phyloP scores from a whole-genome alignment of 2,113 vertebrate species.

The Phoxinus phoxinus region DNA sequence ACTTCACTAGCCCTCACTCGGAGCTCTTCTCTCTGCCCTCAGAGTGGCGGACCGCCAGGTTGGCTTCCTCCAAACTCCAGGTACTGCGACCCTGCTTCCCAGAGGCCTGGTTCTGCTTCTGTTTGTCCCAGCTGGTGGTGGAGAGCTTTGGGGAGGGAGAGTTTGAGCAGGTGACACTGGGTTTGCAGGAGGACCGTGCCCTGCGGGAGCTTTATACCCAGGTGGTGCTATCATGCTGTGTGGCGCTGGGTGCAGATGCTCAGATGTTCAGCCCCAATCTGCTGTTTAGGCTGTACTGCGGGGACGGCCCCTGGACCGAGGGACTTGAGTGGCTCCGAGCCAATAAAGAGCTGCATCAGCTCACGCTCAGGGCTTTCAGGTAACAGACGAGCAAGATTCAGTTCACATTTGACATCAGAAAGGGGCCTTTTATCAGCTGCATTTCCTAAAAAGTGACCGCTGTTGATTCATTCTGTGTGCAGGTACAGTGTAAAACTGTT shows the following conservation, averaged over 20 bases:
- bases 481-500: constrained; percentile 95
- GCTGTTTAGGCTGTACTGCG: constrained; percentile 87
- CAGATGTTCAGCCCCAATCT: constrained; percentile 84
- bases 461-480: constrained; percentile 50
- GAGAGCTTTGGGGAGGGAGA: constrained; percentile 80
- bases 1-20: constrained; percentile 86
- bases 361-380: constrained; percentile 93
- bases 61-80: constrained; percentile 78
- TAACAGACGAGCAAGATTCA: constrained; percentile 64
- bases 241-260: constrained; percentile 86
- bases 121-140: constrained; percentile 83
- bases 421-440: neutral
- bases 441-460: neutral
- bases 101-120: constrained; percentile 91
- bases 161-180: constrained; percentile 80
- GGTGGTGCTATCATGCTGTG: constrained; percentile 86
- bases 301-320: constrained; percentile 88
- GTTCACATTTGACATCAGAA: neutral
- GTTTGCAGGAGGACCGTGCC: constrained; percentile 82
- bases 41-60: constrained; percentile 84
- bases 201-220: constrained; percentile 85
- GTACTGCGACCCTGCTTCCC: constrained; percentile 88
- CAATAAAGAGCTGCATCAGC: constrained; percentile 90
- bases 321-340: constrained; percentile 89
- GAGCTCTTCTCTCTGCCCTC: constrained; percentile 84